Percentiles rank a stretch among this genome's conserved stretches.
Evolutionary conservation across 2,113 vertebrate species (phyloP).

Genomic region (Ciconia stormi): DNA sequence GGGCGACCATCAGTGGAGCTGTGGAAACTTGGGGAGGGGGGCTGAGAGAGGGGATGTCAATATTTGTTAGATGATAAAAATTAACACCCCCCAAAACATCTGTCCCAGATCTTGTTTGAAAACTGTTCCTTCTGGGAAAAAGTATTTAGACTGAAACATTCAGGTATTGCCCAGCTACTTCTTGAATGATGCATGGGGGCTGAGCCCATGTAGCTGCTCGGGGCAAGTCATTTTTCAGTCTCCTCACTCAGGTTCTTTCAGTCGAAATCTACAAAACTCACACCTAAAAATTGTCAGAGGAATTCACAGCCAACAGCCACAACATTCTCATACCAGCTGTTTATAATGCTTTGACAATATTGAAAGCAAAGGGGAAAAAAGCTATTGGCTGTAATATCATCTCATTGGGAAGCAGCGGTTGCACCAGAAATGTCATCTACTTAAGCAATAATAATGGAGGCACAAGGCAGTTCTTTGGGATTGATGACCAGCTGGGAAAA

Average conservation of each 20-base stretch:
- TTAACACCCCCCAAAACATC: background rate
- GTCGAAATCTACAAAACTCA: background rate
- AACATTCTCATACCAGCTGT: constrained; percentile 29
- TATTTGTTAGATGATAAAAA: background rate
- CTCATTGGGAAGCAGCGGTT: background rate
- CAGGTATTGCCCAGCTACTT: background rate
- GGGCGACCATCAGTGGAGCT: background rate
- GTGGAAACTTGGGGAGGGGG: background rate
- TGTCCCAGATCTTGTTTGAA: background rate
- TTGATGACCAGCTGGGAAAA: constrained; percentile 72
- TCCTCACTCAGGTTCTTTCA: constrained; percentile 7
- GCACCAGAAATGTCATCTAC: constrained; percentile 52
- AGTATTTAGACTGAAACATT: background rate
- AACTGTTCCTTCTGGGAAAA: constrained; percentile 5
- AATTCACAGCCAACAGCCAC: constrained; percentile 38
- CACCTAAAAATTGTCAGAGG: constrained; percentile 23
- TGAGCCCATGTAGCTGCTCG: background rate
- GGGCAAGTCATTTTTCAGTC: background rate
- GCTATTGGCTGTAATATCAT: constrained; percentile 7
- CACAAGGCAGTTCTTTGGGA: constrained; percentile 52
- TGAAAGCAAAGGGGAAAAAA: background rate
- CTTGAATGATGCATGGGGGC: background rate
- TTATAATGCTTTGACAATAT: constrained; percentile 27
- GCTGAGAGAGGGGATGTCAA: background rate
- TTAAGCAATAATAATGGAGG: constrained; percentile 58